Evolutionary conservation across 2,888 invertebrate species (phyloP), one percentile per base, ranked within the genome.

Genomic region (Amphipyra tragopoginis): DNA sequence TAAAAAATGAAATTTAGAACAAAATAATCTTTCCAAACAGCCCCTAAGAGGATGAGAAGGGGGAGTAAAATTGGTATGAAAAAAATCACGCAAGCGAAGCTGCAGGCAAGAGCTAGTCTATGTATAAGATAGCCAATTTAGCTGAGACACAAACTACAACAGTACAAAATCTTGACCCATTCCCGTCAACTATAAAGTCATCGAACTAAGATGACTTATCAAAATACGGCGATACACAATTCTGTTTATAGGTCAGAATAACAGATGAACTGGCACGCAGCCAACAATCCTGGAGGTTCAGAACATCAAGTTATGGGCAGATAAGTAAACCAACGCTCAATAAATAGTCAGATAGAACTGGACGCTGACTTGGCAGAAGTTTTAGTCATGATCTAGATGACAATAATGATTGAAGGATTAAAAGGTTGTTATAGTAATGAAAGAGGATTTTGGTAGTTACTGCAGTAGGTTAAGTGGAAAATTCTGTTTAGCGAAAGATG

Each of bases 181-280:
- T 29, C 2, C 29, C 29, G 29, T 7, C 57, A 36, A 38, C 10
- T 34, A 34, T 11, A 48, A 62, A 67, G 70, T 71, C 70, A 72
- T 71, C 54, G 70, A 71, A 72, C 70, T 62, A 7, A 15, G 56
- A 62, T 67, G 72, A 72, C 57, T 66, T 61, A 66, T 52, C 70
- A 71, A 67, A 71, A 73, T 33, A 72, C 51, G 51, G 40, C 56
- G 50, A 4, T 44, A 50, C 42, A 58, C 15, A 38, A 14, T n/a
- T n/a, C 54, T 72, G 75, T 75, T 75, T 72, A 72, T 77, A 73
- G 77, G 78, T 75, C 73, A 70, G 62, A 63, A 64, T 73, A 73
- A 75, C 61, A 59, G 57, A 77, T 72, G 65, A 64, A 55, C 63
- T 77, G 77, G 77, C 62, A 1, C 1, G 0, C 6, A 26, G 78